Evolutionary conservation across 2,888 invertebrate genomes (phyloP), one percentile per base, ranked within the genome.

Genomic region (Ferdinandea cuprea): DNA sequence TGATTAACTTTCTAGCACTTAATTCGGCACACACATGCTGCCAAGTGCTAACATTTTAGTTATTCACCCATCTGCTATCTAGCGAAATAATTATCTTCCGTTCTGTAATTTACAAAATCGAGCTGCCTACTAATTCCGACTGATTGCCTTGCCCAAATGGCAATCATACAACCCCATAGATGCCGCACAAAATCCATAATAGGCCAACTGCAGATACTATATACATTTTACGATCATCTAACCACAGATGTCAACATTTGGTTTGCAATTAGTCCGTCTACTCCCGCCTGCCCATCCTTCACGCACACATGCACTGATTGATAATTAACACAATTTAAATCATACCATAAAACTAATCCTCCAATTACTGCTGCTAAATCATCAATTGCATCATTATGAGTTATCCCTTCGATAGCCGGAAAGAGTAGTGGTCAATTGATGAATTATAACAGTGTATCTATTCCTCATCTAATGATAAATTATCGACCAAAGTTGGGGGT

Each of bases 171-270:
- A 35, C 3, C 46, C 56, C 32, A 52, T 52, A 59, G 58, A 40
- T 28, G 9, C 56, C 56, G 46, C 42, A 63, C 9, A 19, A 54
- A 65, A 74, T 58, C 65, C 56, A 58, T 71, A 77, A 77, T 66
- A 46, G 54, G 54, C 63, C 30, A 71, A 54, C 37, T 81, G 81
- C 76, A 81, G 71, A 58, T 58, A 61, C 58, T 25, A 25, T 25
- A 77, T 81, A 76, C 65, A 81, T 81, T 76, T 35, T 37, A 35
- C 52, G 76, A 59, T 52, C 48, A 37, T 71, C 37, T 59, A 28
- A 81, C 81, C 81, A 13, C 77, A 81, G 65, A 81, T 81, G 77
- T 81, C 81, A 81, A 71, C 81, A 77, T 77, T 77, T 76, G 81
- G 81, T 71, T 81, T 76, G 76, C 71, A 76, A 81, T 76, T 81